phyloP scores from a whole-genome alignment of 1,140 invertebrate species.

The Bilobella aurantiaca region DNA sequence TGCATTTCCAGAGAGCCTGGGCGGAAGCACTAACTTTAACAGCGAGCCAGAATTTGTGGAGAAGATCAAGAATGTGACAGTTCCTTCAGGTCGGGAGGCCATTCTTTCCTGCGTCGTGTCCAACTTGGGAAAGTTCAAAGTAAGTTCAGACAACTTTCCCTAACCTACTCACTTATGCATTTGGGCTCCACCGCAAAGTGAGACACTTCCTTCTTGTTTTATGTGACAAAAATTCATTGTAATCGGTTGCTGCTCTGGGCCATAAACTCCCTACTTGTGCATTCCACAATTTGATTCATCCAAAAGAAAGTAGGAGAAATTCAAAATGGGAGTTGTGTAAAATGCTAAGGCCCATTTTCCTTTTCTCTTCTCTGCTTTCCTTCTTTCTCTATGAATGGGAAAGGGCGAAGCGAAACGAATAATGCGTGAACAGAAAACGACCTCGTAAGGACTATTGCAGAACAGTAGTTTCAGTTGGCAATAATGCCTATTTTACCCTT shows the following conservation, averaged over 20 bases:
- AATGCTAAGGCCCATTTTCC: too few relatives aligned
- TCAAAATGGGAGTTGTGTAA: too few relatives aligned
- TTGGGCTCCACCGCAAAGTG: conserved; percentile 8
- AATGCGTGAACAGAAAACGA: conserved; percentile 27
- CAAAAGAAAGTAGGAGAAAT: neutral
- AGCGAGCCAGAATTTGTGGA: conserved; percentile 58
- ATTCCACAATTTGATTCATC: neutral
- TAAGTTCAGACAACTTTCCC: conserved; percentile 40
- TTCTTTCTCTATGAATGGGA: neutral
- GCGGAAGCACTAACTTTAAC: conserved; percentile 32
- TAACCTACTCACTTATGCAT: conserved; percentile 2
- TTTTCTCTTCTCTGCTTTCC: too few relatives aligned
- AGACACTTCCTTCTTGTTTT: conserved; percentile 28
- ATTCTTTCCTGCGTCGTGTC: conserved; percentile 65
- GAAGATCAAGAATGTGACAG: conserved; percentile 65
- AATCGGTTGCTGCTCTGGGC: conserved; percentile 34
- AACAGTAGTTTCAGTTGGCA: neutral
- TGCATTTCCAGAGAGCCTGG: conserved; percentile 10
- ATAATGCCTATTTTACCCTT: neutral
- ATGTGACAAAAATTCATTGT: conserved; percentile 36
- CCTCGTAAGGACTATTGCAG: conserved; percentile 4
- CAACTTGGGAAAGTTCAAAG: conserved; percentile 67
- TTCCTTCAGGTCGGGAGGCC: conserved; percentile 64
- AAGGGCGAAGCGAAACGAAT: conserved; percentile 16
- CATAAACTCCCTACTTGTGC: conserved; percentile 29